phyloP scores from a whole-genome alignment of 2,797 vertebrate species.

The Masticophis lateralis region DNA sequence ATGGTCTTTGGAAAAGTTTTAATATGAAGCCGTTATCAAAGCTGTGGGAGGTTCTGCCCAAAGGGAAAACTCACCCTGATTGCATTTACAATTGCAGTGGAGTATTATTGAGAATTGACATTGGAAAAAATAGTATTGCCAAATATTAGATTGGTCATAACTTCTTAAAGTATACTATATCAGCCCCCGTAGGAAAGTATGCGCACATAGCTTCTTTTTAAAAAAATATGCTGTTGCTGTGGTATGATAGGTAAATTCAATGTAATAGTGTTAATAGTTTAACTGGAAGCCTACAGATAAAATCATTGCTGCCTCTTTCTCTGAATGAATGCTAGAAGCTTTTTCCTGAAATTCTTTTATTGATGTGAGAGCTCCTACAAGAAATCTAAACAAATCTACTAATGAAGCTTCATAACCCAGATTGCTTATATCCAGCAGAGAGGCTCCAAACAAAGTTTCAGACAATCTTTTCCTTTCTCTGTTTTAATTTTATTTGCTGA shows the following conservation, averaged over 20 bases:
- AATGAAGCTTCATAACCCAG: not conserved
- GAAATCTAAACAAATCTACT: not conserved
- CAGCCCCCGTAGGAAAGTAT: not conserved
- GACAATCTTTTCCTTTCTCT: not conserved
- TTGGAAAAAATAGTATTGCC: not conserved
- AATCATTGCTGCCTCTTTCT: not conserved
- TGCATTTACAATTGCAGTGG: not conserved
- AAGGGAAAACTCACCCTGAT: not conserved
- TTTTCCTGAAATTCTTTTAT: not conserved
- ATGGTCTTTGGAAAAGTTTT: not conserved
- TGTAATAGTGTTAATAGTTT: not conserved
- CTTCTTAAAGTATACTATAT: not conserved
- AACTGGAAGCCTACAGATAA: not conserved
- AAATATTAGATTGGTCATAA: not conserved
- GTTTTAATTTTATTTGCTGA: not conserved
- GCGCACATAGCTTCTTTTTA: not conserved
- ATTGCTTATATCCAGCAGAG: conserved; percentile 5
- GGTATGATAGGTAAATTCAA: not conserved
- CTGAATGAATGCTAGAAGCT: not conserved
- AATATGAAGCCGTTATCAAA: not conserved
- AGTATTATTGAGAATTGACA: not conserved
- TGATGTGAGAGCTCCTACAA: not conserved
- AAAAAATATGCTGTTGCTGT: not conserved
- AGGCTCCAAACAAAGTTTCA: not conserved
- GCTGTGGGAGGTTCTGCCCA: not conserved